phyloP scores from a whole-genome alignment of 2,797 vertebrate species.

The Crenuchus spilurus region DNA sequence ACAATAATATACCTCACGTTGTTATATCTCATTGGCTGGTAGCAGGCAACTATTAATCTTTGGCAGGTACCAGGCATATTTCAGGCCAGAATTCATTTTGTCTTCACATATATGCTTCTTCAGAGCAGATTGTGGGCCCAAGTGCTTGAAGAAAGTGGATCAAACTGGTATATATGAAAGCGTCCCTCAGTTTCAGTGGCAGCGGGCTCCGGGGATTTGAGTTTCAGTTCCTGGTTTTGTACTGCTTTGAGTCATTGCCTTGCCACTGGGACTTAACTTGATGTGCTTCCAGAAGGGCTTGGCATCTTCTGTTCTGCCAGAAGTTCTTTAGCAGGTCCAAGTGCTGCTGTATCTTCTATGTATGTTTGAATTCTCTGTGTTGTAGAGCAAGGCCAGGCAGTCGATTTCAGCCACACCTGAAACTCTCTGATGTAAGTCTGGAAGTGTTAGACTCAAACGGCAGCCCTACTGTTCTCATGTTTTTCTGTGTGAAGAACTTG shows the following conservation, averaged over 20 bases:
- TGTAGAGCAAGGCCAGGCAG: background rate
- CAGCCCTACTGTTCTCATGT: background rate
- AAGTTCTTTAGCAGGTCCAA: slow-evolving; percentile 9
- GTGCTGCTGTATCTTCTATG: background rate
- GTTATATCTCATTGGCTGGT: background rate
- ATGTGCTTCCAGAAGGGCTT: background rate
- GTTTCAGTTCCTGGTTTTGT: slow-evolving; percentile 5
- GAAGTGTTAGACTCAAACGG: background rate
- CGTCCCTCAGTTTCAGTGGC: background rate
- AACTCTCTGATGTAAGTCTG: slow-evolving; percentile 1
- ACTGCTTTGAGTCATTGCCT: background rate
- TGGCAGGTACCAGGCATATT: background rate
- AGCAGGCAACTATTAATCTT: background rate
- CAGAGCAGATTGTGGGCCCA: background rate
- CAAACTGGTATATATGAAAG: background rate
- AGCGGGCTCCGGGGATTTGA: slow-evolving; percentile 1
- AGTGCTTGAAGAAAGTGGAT: background rate
- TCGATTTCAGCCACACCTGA: background rate
- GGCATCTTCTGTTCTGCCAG: slow-evolving; percentile 14
- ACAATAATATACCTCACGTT: too few relatives aligned
- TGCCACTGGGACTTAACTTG: background rate
- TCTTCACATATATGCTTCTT: background rate
- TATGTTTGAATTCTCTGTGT: background rate
- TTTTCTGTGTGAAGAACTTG: background rate
- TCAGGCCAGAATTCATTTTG: background rate